Evolutionary conservation across 2,888 invertebrate genomes (phyloP).

Genomic region (Paralinhomoeus sp.): DNA sequence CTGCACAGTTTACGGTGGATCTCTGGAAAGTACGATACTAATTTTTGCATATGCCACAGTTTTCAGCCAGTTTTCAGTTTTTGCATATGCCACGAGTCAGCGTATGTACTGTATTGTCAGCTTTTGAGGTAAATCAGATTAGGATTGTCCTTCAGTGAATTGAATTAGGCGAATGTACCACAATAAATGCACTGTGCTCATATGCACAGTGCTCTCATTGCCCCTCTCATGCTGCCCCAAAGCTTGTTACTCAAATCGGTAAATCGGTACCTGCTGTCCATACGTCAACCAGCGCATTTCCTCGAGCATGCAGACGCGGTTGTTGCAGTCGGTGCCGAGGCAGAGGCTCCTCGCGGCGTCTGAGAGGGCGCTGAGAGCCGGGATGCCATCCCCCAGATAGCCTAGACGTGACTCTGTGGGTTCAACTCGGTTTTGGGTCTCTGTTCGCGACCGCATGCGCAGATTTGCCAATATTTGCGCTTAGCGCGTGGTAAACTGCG

Average conservation of each 20-base stretch:
- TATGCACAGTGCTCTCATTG: neutral
- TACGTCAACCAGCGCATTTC: slow-evolving; percentile 22
- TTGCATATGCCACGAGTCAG: too few species aligned
- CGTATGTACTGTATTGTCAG: too few species aligned
- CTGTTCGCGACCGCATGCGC: neutral
- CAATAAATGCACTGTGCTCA: neutral
- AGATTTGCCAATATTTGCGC: neutral
- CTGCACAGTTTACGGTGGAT: too few species aligned
- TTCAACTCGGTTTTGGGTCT: neutral
- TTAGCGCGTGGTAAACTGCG: too few species aligned
- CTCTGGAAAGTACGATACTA: too few species aligned
- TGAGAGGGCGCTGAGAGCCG: slow-evolving; percentile 8
- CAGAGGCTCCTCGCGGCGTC: slow-evolving; percentile 7
- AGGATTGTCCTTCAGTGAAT: too few species aligned
- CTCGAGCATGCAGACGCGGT: slow-evolving; percentile 18
- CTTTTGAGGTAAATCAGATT: too few species aligned
- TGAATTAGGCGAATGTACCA: neutral
- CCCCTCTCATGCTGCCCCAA: neutral
- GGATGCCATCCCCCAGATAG: slow-evolving; percentile 21
- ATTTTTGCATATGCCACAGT: too few species aligned
- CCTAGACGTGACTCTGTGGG: slow-evolving; percentile 6
- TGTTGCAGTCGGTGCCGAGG: slow-evolving; percentile 23
- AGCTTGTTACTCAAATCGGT: too few species aligned
- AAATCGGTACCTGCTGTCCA: slow-evolving; percentile 22
- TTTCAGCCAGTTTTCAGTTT: too few species aligned